Percentiles rank a stretch among this genome's conserved stretches.
These are phyloP conservation scores for Euphysa ruthae DNA, from an alignment of 30 jellyfish, hydroid and myxozoan genomes.

Conservation along the genomic window DNA sequence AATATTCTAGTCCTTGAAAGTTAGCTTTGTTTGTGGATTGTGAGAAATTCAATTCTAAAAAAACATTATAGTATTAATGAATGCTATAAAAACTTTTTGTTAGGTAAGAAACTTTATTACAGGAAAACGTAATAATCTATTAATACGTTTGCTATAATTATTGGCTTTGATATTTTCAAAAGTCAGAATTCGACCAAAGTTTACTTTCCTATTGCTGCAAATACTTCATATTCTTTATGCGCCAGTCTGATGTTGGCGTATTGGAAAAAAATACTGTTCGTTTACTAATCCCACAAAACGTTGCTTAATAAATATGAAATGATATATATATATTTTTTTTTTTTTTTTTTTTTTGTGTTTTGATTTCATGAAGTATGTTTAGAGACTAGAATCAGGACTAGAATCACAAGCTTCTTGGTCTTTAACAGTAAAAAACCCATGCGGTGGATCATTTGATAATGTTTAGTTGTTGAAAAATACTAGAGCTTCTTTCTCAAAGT, in stretches of 20 bases:
- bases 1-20: no score
- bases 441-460: neutral
- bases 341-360: neutral
- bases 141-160: no score
- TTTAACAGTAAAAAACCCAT: constrained; percentile 16
- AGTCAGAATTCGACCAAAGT: neutral
- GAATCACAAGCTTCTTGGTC: neutral
- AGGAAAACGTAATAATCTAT: neutral
- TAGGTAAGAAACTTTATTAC: neutral
- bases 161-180: no score
- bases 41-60: no score
- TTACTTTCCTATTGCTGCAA: neutral
- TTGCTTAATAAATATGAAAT: neutral
- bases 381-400: constrained; percentile 20
- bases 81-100: no score
- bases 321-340: neutral
- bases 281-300: constrained; percentile 2
- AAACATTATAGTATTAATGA: no score
- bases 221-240: neutral
- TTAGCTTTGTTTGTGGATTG: no score
- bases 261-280: constrained; percentile 2
- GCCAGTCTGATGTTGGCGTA: constrained; percentile 4
- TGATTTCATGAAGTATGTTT: constrained; percentile 1
- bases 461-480: neutral
- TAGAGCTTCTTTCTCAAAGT: constrained; percentile 19